Conservation (phyloP, 1,140 invertebrate species). For the Copidosoma floridanum region DNA sequence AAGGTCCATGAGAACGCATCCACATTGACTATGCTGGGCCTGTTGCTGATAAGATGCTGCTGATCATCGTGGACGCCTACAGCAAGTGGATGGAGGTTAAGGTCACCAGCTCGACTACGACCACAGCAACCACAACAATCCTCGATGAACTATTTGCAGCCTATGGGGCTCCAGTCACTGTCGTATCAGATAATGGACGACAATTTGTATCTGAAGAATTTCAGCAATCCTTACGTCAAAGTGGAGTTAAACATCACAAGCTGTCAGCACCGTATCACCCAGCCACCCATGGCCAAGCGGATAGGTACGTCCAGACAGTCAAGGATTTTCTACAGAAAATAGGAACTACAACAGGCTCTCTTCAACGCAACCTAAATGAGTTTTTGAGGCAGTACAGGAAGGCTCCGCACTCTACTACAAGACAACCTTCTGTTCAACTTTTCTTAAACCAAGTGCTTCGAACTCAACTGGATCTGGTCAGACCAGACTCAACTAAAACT, state of each 20-base stretch:
- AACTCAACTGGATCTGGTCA: conserved; percentile 8
- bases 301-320: too few species aligned
- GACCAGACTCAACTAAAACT: neutral
- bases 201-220: too few species aligned
- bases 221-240: conserved; percentile 31
- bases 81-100: too few species aligned
- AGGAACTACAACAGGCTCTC: conserved; percentile 22
- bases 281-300: too few species aligned
- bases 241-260: conserved; percentile 38
- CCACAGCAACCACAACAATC: conserved; percentile 23
- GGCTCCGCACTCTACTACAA: too few species aligned
- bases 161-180: too few species aligned
- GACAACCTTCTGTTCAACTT: conserved; percentile 15
- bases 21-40: conserved; percentile 48
- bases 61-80: neutral
- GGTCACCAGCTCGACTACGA: conserved; percentile 20
- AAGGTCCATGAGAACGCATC: conserved; percentile 45
- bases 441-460: too few species aligned
- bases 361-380: conserved; percentile 23
- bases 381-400: too few species aligned
- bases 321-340: conserved; percentile 31
- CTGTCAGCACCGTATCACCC: too few species aligned
- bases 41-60: neutral
- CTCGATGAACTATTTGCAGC: neutral
- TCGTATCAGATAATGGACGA: too few species aligned